phyloP scores from a whole-genome alignment of 2,113 vertebrate species.

The Brachyhypopomus gauderio region DNA sequence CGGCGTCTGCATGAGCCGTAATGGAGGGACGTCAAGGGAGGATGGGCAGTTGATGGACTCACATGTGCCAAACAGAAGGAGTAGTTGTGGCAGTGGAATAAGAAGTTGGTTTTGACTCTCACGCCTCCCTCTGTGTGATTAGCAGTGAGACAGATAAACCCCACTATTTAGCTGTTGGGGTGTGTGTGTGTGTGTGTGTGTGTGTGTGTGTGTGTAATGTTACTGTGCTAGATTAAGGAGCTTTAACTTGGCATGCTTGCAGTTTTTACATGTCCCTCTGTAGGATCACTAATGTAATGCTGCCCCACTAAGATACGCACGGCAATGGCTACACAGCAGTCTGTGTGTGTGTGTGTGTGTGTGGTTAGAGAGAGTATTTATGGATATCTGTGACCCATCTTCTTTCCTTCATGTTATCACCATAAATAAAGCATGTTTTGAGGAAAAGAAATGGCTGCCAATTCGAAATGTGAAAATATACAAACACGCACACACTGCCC shows the following conservation, averaged over 20 bases:
- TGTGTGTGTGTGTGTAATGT: constrained; percentile 1
- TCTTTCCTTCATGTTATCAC: too few species aligned
- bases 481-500: too few species aligned
- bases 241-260: constrained; percentile 62
- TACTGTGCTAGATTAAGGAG: constrained; percentile 52
- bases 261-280: constrained; percentile 50
- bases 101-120: constrained; percentile 49
- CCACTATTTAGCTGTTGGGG: too few species aligned
- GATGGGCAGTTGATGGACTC: not conserved
- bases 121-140: constrained; percentile 59
- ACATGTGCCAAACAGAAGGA: too few species aligned
- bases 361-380: not conserved
- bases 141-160: constrained; percentile 52
- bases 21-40: not conserved
- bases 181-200: not conserved
- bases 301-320: too few species aligned
- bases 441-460: too few species aligned
- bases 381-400: too few species aligned
- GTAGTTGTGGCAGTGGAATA: constrained; percentile 39
- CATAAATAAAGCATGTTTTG: too few species aligned
- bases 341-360: not conserved
- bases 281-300: constrained; percentile 65
- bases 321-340: too few species aligned
- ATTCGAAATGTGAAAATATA: too few species aligned
- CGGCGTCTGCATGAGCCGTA: too few species aligned